Evolutionary conservation across 2,113 vertebrate genomes (phyloP), one percentile per base, ranked within the genome.

Genomic region (Antigone vipio): DNA sequence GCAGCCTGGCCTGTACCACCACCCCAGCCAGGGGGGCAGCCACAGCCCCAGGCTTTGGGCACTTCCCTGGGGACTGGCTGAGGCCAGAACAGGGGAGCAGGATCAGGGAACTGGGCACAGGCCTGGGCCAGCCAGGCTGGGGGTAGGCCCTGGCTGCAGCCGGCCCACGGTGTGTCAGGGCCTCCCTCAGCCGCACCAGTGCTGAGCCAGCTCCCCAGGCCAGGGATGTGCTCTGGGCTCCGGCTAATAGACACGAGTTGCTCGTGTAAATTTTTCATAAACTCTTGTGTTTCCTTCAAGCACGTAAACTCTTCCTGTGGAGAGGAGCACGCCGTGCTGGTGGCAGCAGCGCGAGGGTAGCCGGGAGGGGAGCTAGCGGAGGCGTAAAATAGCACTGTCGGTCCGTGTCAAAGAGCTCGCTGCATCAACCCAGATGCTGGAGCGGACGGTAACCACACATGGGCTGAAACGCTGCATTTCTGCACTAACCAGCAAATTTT

Each of bases 401-500:
- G 40, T 40, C 55, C 1, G 0, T 52, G 81, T 82, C 12, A 17
- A 8, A 67, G 74, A 76, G 45, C 66, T 85, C 4, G 0, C 69
- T 85, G 73, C 81, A 47, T 34, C 59, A 17, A 49, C 59, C 69
- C 87, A 88, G 85, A 73, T 91, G 71, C 94, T 82, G 91, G 84
- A 96, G 89, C 89, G 80, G 73, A 34, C 16, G 0, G 84, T 53
- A 95, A 96, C 95, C 84, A 17, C 91, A 59, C 55, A 15, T 30
- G 15, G 85, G 50, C 84, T 66, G 84, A 73, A 82, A 64, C 1
- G 4, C 9, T 1, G 42, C 2, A 35, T 85, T 97, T 97, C 89
- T 97, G 94, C 95, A 87, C 64, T 59, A 47, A 82, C 42, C 89
- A 97, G 96, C 96, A 95, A 15, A 91, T 97, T 96, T 85, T 81